Percentiles rank a stretch among this genome's conserved stretches.
phyloP scores from a whole-genome alignment of 2,888 invertebrate genomes.

The Steinernema carpocapsae region DNA sequence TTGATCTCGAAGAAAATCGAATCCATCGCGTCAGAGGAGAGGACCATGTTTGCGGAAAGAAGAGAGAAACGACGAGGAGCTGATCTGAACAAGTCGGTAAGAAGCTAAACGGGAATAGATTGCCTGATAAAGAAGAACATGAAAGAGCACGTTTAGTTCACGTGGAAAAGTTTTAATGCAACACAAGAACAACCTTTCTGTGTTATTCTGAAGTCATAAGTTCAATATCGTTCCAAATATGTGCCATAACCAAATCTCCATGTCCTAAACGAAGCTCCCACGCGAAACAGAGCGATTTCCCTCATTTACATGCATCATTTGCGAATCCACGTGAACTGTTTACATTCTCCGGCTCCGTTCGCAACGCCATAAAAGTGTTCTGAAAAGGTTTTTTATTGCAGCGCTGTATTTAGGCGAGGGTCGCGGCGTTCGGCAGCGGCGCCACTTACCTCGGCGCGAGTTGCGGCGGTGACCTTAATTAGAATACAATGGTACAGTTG shows the following conservation, averaged over 20 bases:
- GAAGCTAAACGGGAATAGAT: too few relatives aligned
- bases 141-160: too few relatives aligned
- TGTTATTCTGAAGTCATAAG: too few relatives aligned
- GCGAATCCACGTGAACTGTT: neutral
- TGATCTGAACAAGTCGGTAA: too few relatives aligned
- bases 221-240: too few relatives aligned
- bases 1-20: neutral
- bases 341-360: conserved; percentile 19
- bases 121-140: too few relatives aligned
- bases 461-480: conserved; percentile 16
- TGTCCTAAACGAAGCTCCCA: too few relatives aligned
- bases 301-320: conserved; percentile 1
- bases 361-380: conserved; percentile 20
- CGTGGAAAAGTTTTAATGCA: too few relatives aligned
- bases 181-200: too few relatives aligned
- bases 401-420: conserved; percentile 16
- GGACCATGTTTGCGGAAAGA: too few relatives aligned
- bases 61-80: too few relatives aligned
- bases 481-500: conserved; percentile 29
- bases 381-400: conserved; percentile 25
- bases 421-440: conserved; percentile 8
- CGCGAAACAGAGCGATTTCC: neutral
- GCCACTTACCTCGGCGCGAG: conserved; percentile 22
- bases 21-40: neutral
- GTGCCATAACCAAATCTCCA: too few relatives aligned